These are phyloP conservation scores for Synergus laeviventris DNA, from an alignment of 2,888 invertebrate species.

Conservation along the genomic window DNA sequence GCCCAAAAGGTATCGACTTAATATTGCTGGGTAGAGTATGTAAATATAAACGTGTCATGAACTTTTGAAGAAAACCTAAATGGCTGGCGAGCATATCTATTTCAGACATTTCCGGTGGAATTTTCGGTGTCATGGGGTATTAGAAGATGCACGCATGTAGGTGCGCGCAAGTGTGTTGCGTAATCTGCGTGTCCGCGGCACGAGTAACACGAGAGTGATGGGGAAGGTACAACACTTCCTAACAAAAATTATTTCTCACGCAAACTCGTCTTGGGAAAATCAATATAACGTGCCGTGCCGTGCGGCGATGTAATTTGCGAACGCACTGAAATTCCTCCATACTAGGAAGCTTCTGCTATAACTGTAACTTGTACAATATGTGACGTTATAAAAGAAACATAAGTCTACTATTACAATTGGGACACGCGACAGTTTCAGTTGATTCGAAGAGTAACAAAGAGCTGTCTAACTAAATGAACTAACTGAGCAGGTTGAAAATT, in stretches of 20 bases:
- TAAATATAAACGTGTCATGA: background rate
- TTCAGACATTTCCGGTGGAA: background rate
- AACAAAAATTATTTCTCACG: slow-evolving; percentile 18
- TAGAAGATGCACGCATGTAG: background rate
- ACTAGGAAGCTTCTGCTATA: background rate
- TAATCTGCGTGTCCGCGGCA: slow-evolving; percentile 12
- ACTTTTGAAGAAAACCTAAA: background rate
- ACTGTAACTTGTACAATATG: background rate
- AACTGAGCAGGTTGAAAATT: background rate
- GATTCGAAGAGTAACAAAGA: background rate
- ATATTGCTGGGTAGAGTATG: background rate
- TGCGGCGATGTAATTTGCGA: slow-evolving; percentile 18
- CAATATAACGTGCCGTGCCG: slow-evolving; percentile 6
- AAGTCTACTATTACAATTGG: background rate
- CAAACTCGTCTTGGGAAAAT: slow-evolving; percentile 25
- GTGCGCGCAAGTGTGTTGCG: slow-evolving; percentile 16
- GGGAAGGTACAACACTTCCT: slow-evolving; percentile 5
- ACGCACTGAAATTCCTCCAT: slow-evolving; percentile 11
- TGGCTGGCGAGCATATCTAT: background rate
- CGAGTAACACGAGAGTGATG: slow-evolving; percentile 14
- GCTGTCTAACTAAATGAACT: background rate
- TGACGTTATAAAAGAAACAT: background rate
- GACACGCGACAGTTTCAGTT: background rate
- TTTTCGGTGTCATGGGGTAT: background rate
- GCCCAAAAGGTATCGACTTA: background rate